These are phyloP conservation scores for Steromphala cineraria DNA, from an alignment of 2,888 invertebrate species.

Conservation along the genomic window DNA sequence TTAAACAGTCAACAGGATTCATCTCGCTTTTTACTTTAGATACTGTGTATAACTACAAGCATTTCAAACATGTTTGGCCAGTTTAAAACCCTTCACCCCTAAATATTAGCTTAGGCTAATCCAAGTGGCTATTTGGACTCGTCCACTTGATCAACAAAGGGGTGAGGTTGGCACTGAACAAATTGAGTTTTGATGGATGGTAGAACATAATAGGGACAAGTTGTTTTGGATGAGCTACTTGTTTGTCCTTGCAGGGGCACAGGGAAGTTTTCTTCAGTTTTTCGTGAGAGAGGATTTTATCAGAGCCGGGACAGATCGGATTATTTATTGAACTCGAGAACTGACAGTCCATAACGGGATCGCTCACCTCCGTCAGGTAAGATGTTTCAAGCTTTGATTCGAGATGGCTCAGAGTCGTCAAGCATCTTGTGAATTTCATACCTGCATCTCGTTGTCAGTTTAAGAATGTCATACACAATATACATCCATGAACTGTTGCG, in stretches of 20 bases:
- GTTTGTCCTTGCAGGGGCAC: not conserved
- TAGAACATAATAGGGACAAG: not conserved
- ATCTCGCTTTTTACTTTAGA: not conserved
- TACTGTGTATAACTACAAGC: not conserved
- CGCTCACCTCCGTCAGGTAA: not conserved
- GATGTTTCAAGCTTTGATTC: not conserved
- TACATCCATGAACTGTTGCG: too few relatives aligned
- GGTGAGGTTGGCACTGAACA: not conserved
- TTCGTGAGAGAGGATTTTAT: not conserved
- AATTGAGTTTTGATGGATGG: not conserved
- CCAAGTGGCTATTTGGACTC: not conserved
- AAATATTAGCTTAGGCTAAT: not conserved
- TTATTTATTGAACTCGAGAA: not conserved
- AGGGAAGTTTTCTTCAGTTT: not conserved
- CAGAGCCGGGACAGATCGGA: not conserved
- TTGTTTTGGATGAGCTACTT: conserved; percentile 2
- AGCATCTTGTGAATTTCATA: not conserved
- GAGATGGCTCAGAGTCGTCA: not conserved
- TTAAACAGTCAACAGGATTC: not conserved
- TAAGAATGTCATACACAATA: too few relatives aligned
- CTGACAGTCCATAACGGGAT: not conserved
- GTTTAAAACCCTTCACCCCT: not conserved
- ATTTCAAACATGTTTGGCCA: conserved; percentile 7
- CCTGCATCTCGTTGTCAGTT: too few relatives aligned
- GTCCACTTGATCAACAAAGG: not conserved